A percentile compares a stretch with the other conserved stretches of the same genome.
Evolutionary conservation across 1,140 invertebrate species (phyloP).

Genomic region (Drosophila tani): DNA sequence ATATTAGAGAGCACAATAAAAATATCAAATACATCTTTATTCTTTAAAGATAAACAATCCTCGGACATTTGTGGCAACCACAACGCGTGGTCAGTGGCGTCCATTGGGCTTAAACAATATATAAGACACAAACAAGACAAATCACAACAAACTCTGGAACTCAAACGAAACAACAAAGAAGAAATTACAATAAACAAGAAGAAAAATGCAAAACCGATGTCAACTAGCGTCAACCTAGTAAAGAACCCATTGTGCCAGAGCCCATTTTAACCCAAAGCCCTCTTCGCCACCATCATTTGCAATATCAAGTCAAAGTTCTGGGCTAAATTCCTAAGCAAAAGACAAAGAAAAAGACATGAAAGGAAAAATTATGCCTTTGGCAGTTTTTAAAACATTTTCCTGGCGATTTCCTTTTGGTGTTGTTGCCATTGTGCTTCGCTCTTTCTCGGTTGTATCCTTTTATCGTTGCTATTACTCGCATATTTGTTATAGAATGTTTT

Average conservation of each 20-base stretch:
- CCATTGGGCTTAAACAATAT: neutral
- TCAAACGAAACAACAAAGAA: conserved; percentile 36
- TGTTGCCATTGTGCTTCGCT: conserved; percentile 31
- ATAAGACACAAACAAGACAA: conserved; percentile 25
- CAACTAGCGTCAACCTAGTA: conserved; percentile 51
- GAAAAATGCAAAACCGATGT: conserved; percentile 45
- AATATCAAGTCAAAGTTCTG: conserved; percentile 48
- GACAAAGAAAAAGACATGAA: conserved; percentile 52
- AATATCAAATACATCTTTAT: no score
- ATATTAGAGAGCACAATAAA: neutral
- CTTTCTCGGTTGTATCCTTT: conserved; percentile 46
- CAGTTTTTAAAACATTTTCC: conserved; percentile 59
- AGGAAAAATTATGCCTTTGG: conserved; percentile 59
- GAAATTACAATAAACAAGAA: conserved; percentile 24
- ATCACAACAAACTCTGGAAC: conserved; percentile 29
- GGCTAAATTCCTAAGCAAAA: conserved; percentile 54
- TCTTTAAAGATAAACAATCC: neutral
- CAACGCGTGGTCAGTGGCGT: neutral
- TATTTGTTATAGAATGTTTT: conserved; percentile 70
- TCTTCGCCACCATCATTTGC: conserved; percentile 18
- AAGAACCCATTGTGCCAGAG: conserved; percentile 5
- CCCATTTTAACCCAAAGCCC: conserved; percentile 17
- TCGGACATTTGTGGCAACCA: neutral
- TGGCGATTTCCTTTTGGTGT: conserved; percentile 50
- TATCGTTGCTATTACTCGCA: conserved; percentile 77